Percentiles rank a stretch among this genome's conserved stretches.
These are phyloP conservation scores for Siniperca undulata DNA, from an alignment of 2,797 vertebrate genomes.

Conservation along the genomic window DNA sequence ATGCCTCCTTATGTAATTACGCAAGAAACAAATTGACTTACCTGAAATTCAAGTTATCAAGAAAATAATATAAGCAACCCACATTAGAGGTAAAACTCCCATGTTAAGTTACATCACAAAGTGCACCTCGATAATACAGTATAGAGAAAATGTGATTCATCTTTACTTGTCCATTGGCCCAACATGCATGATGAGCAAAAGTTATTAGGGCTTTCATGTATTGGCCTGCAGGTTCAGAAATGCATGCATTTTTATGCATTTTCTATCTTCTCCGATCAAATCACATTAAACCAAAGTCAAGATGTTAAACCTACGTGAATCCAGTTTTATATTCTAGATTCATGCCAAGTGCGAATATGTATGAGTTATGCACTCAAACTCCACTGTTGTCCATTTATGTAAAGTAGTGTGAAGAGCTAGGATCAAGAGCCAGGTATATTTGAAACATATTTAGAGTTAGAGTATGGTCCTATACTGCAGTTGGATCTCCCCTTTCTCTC, in stretches of 20 bases:
- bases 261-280: neutral
- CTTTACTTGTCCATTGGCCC: neutral
- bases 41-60: neutral
- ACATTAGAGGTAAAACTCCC: neutral
- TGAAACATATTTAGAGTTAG: slow-evolving; percentile 35
- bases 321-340: slow-evolving; percentile 14
- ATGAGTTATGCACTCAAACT: slow-evolving; percentile 42
- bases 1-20: neutral
- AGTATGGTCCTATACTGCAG: neutral
- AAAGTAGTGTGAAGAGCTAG: slow-evolving; percentile 46
- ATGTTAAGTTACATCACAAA: neutral
- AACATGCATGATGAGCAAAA: neutral
- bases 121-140: neutral
- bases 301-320: neutral
- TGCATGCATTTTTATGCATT: neutral
- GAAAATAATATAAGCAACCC: neutral
- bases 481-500: slow-evolving; percentile 16
- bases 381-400: slow-evolving; percentile 52
- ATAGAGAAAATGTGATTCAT: neutral
- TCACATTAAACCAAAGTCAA: slow-evolving; percentile 9
- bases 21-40: neutral
- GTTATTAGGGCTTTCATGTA: neutral
- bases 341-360: slow-evolving; percentile 38
- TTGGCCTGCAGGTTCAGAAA: neutral
- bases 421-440: slow-evolving; percentile 51